Evolutionary conservation across 2,797 vertebrate species (phyloP).

Genomic region (Propithecus perrieri): DNA sequence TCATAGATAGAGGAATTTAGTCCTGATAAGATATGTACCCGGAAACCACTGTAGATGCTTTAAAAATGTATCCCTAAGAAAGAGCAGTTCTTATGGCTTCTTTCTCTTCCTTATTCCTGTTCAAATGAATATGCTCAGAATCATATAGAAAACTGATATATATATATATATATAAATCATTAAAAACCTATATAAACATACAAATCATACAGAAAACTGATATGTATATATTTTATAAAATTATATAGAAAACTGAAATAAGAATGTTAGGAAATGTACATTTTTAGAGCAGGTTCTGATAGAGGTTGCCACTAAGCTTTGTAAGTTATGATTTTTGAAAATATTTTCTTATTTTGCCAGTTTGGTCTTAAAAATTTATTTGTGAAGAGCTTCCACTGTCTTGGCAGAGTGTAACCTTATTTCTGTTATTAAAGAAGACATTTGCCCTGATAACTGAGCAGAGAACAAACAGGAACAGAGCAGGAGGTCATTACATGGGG

Average conservation of each 20-base stretch:
- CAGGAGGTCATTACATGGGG: not conserved
- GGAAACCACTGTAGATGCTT: not conserved
- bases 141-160: not conserved
- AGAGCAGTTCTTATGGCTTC: not conserved
- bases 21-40: not conserved
- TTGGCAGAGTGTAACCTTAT: not conserved
- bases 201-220: not conserved
- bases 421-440: slow-evolving; percentile 26
- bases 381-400: not conserved
- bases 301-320: not conserved
- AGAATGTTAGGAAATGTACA: not conserved
- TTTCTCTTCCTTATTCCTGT: not conserved
- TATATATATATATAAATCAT: not conserved
- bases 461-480: not conserved
- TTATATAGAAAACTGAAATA: not conserved
- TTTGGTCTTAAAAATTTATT: slow-evolving; percentile 15
- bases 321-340: slow-evolving; percentile 11
- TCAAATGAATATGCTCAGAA: slow-evolving; percentile 3
- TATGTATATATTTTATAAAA: not conserved
- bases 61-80: not conserved
- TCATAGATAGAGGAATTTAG: not conserved
- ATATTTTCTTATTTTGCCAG: slow-evolving; percentile 19
- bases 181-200: not conserved
- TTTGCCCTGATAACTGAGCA: not conserved
- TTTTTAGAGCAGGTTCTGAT: slow-evolving; percentile 17